A percentile compares a stretch with the other conserved stretches of the same genome.
These are phyloP conservation scores for Sternotherus odoratus DNA, from an alignment of 2,797 vertebrate species.

Conservation along the genomic window DNA sequence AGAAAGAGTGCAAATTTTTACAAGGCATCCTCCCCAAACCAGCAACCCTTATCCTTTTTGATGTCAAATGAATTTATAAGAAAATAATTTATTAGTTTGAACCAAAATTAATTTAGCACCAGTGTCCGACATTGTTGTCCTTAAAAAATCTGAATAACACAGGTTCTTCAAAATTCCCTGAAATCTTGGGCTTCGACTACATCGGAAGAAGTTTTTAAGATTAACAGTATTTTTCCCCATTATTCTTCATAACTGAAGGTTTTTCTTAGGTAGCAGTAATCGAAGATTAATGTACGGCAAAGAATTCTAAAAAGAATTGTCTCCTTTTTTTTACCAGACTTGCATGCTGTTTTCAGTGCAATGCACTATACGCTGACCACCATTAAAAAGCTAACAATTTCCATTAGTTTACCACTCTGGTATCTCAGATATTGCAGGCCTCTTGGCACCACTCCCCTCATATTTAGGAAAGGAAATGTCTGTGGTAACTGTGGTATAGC, in stretches of 20 bases:
- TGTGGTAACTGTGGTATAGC: constrained; percentile 5
- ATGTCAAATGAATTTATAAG: neutral
- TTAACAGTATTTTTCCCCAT: neutral
- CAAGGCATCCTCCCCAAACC: neutral
- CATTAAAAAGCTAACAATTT: neutral
- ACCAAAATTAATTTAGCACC: neutral
- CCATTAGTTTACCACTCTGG: neutral
- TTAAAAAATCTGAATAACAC: accelerated
- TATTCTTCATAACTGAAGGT: neutral
- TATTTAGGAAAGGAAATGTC: constrained; percentile 14
- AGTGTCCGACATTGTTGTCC: neutral
- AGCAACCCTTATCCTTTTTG: neutral
- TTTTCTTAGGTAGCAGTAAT: neutral
- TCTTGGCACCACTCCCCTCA: neutral
- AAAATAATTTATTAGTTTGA: neutral
- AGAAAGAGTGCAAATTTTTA: neutral
- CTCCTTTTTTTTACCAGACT: neutral
- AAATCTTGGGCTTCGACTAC: neutral
- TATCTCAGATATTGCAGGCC: constrained; percentile 11
- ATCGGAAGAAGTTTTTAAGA: neutral
- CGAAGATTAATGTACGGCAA: neutral
- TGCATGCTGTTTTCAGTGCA: neutral
- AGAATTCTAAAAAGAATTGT: neutral
- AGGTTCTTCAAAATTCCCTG: neutral
- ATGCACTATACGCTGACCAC: neutral